Evolutionary conservation across 1,140 invertebrate genomes (phyloP).

Genomic region (Achroia grisella): DNA sequence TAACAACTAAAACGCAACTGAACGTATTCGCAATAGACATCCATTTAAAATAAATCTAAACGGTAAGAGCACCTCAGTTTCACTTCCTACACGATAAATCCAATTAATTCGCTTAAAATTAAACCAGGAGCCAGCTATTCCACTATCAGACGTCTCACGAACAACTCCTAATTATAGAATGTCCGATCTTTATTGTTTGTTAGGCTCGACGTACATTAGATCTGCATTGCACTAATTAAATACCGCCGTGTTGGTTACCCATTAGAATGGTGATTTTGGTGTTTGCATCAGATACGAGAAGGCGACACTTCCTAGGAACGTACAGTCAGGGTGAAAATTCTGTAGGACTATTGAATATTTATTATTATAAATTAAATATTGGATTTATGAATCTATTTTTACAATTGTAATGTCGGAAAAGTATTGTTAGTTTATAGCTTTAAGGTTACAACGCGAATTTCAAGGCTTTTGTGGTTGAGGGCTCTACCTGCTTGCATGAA

Average conservation of each 20-base stretch:
- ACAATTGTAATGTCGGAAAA: no score
- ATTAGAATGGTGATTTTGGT: constrained; percentile 61
- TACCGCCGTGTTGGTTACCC: constrained; percentile 30
- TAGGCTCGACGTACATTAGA: constrained; percentile 34
- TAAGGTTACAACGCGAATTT: no score
- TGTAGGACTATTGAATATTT: constrained; percentile 8
- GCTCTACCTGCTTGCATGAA: no score
- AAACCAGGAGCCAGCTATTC: constrained; percentile 32
- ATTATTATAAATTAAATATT: background rate
- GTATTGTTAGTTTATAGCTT: no score
- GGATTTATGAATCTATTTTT: no score
- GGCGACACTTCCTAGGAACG: constrained; percentile 42
- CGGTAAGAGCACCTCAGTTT: no score
- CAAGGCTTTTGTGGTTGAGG: no score
- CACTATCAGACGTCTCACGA: constrained; percentile 42
- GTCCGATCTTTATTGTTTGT: constrained; percentile 65
- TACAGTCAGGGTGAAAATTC: constrained; percentile 16
- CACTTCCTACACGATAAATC: constrained; percentile 49
- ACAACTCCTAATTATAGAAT: constrained; percentile 64
- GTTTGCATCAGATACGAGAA: constrained; percentile 57
- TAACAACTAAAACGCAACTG: no score
- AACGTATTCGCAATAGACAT: no score
- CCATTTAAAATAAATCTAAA: no score
- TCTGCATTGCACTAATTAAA: constrained; percentile 57
- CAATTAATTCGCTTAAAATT: constrained; percentile 53